Evolutionary conservation across 2,888 invertebrate species (phyloP).

Genomic region (Ochropacha duplaris): DNA sequence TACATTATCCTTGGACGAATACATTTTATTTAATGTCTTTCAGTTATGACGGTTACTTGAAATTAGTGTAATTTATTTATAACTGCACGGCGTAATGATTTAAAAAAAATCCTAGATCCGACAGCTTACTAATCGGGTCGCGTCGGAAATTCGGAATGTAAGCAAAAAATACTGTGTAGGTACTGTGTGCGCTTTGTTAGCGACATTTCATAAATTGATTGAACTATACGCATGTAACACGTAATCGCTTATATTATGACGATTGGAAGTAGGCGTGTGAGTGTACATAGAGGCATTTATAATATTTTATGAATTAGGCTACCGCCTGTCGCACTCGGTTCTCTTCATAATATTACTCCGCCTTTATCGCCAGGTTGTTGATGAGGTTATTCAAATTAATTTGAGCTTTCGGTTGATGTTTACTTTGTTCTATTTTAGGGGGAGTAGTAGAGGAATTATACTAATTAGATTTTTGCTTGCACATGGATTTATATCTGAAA

Average conservation of each 20-base stretch:
- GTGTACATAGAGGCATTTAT: not conserved
- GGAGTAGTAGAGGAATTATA: no score
- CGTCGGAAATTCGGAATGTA: not conserved
- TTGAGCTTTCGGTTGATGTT: not conserved
- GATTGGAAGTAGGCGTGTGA: not conserved
- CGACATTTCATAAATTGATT: not conserved
- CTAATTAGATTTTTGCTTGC: no score
- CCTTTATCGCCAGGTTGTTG: not conserved
- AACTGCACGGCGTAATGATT: no score
- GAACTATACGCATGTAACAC: not conserved
- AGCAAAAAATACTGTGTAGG: not conserved
- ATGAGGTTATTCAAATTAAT: not conserved
- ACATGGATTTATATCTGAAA: no score
- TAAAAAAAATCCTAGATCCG: not conserved
- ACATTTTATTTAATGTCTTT: no score
- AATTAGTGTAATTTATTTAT: no score
- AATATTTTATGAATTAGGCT: not conserved
- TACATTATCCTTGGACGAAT: no score
- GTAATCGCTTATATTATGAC: slow-evolving; percentile 1
- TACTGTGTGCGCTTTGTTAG: not conserved
- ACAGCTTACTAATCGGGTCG: not conserved
- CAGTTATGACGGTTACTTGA: no score
- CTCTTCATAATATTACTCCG: not conserved
- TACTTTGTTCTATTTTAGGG: no score
- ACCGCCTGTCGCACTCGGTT: not conserved